These are phyloP conservation scores for Acanthaster planci DNA, from an alignment of 35 echinoderm and acorn worm species.

Conservation along the genomic window DNA sequence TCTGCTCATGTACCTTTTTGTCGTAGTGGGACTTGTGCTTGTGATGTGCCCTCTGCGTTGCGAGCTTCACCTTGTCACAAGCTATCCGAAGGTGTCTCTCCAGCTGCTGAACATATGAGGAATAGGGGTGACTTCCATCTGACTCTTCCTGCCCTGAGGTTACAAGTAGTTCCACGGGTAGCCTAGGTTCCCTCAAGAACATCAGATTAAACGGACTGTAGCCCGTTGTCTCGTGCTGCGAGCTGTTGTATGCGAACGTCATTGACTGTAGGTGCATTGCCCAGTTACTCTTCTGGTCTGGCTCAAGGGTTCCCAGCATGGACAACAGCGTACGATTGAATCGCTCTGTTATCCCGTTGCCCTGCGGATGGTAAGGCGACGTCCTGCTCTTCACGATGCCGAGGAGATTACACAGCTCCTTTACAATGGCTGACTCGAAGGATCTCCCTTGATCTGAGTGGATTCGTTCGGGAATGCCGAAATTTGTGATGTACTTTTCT, in stretches of 20 bases:
- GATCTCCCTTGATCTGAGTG: slow-evolving; percentile 63
- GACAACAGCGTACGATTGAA: slow-evolving; percentile 61
- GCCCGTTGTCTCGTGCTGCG: not conserved
- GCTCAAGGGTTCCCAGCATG: slow-evolving; percentile 51
- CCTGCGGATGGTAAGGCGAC: slow-evolving; percentile 67
- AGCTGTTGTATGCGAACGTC: slow-evolving; percentile 24
- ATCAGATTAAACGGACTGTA: not conserved
- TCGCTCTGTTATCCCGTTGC: slow-evolving; percentile 43
- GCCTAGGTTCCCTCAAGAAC: too few relatives aligned
- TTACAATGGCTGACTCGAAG: slow-evolving; percentile 34
- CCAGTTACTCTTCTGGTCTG: slow-evolving; percentile 53
- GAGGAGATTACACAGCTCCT: slow-evolving; percentile 19
- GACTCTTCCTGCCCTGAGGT: too few relatives aligned
- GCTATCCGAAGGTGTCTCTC: too few relatives aligned
- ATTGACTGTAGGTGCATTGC: slow-evolving; percentile 10
- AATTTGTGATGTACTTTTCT: slow-evolving; percentile 53
- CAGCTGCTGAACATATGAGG: too few relatives aligned
- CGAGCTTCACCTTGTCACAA: too few relatives aligned
- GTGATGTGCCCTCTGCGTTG: too few relatives aligned
- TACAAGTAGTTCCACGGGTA: too few relatives aligned
- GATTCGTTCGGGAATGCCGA: slow-evolving; percentile 39
- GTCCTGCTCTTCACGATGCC: slow-evolving; percentile 50
- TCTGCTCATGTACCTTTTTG: too few relatives aligned
- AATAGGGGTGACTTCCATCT: too few relatives aligned
- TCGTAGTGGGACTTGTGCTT: too few relatives aligned